Evolutionary conservation across 23 tunicate genomes (phyloP), one percentile per base, ranked within the genome.

Genomic region (Ascidia mentula): DNA sequence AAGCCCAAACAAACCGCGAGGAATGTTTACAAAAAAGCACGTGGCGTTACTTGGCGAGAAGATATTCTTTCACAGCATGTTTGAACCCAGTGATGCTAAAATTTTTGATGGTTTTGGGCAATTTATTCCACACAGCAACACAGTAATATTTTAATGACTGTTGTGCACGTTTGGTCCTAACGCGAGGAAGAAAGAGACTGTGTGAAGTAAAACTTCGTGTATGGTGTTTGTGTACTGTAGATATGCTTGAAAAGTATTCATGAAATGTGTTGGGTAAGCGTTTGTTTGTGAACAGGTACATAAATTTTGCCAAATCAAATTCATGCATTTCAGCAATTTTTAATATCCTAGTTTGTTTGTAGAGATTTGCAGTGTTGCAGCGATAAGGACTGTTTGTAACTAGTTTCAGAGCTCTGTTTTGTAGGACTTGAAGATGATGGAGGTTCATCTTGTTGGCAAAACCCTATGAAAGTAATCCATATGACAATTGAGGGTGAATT

Each of bases 351-450:
- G 39, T 26, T 69, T 42, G 53, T 53, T 53, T 71, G 39, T 34
- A 34, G 18, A 34, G 75, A 20, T 71, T 36, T 20, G 30, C 38
- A 31, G 38, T 34, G n/a, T n/a, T 20, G n/a, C 32, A 18, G 30
- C 75, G 38, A 36, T 18, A 71, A 71, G 75, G 39, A 71, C 38
- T 34, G 38, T 71, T 71, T 71, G 65, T 53, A 53, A 71, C 31
- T 18, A 18, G 20, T 71, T 71, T 71, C 18, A 34, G 18, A 22
- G 31, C 39, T 31, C 39, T 26, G 75, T 34, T 71, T 71, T 71
- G 38, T 28, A 34, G 75, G 30, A 34, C 31, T 71, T 20, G n/a
- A 20, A 71, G 30, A 28, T 26, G 38, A 34, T 71, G 75, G 35
- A 71, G 39, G 31, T 71, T 34, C 38, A n/a, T 34, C 39, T 36